Base-by-base conservation (phyloP, 2,113 vertebrate species). In the Sylvilagus bachmani region DNA sequence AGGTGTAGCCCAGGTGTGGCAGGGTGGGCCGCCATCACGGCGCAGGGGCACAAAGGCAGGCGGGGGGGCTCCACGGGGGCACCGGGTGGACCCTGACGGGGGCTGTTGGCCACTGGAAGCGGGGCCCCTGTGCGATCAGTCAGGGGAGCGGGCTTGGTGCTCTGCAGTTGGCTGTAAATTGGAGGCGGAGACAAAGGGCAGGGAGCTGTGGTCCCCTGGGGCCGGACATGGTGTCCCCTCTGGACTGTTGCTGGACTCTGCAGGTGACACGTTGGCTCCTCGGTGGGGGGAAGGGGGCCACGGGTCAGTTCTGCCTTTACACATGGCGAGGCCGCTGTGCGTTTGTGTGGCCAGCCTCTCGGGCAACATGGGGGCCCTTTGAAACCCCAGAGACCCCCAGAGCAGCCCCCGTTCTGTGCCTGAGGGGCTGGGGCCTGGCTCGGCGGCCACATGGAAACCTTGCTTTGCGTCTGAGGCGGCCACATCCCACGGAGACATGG, bases 1-100 rank as follows among this genome's bases (percentile, higher is more conserved):
- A 6, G 36, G 16, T 1, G 25, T 11, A 31, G 38, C 10, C 3
- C 8, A 5, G 36, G 33, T 2, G 0, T 1, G 12, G 84, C 7
- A 12, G 31, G 14, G 19, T 0, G 2, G 5, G 29, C 66, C 58
- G 1, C 21, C 0, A 10, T 16, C 14, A 3, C 38, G 5, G 61
- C 22, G 49, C 27, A 24, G 64, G 70, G 91, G 6, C 25, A 51
- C 13, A 3, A 1, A 6, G n/a, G 78, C 27, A 29, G 55, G 58
- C 1, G 0, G 33, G 16, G 38, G 9, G 2, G 25, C n/a, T 55
- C 22, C 7, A 11, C 1, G 44, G 44, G 44, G 5, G 53, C 53
- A 0, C 12, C 9, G 21, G 44, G 12, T 1, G 22, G 44, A 44
- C 9, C 67, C 29, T 1, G 10, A 4, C 10, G 25, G 74, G 55